phyloP scores from a whole-genome alignment of 2,113 vertebrate species.

The Malurus cyaneus region DNA sequence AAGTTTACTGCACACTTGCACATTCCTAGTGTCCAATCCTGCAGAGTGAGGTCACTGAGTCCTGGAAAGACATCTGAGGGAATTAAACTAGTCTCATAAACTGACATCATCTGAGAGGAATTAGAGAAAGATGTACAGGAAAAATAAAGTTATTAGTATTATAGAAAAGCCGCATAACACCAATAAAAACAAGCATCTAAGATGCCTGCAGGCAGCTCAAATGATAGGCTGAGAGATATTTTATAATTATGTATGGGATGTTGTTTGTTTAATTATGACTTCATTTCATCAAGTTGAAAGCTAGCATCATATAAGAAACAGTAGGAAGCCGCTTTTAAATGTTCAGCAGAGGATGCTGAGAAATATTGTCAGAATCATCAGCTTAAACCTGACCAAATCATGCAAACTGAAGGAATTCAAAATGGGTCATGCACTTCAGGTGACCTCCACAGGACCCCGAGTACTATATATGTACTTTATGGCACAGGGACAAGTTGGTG shows the following conservation, averaged over 20 bases:
- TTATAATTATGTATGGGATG: neutral
- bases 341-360: neutral
- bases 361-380: neutral
- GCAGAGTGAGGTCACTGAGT: constrained; percentile 32
- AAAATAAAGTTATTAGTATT: neutral
- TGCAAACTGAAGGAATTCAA: neutral
- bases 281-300: constrained; percentile 9
- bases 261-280: neutral
- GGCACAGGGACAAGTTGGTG: neutral
- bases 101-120: constrained; percentile 21
- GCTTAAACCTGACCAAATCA: neutral
- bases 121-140: neutral
- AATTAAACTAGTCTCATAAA: constrained; percentile 16
- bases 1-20: constrained; percentile 6
- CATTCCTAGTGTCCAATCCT: constrained; percentile 24
- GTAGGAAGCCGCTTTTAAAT: neutral
- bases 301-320: neutral
- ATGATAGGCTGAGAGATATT: neutral
- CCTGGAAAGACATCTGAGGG: constrained; percentile 54
- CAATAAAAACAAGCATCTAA: constrained; percentile 7
- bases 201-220: neutral
- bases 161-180: neutral
- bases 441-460: neutral
- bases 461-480: neutral
- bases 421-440: neutral